phyloP scores from a whole-genome alignment of 2,888 invertebrate species.

The Oscheius myriophilus region DNA sequence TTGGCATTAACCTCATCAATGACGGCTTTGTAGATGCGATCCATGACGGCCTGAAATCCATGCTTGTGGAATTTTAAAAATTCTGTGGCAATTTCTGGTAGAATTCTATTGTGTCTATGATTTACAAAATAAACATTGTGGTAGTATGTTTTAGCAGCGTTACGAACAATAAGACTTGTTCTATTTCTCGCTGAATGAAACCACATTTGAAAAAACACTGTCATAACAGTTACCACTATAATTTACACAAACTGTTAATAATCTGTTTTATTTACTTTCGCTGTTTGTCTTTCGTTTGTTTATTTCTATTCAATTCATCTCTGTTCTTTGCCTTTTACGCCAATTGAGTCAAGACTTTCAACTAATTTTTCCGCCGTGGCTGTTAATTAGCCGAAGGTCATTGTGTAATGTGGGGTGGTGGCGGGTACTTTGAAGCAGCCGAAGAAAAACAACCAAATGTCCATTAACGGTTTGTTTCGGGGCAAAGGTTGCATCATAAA shows the following conservation, averaged over 20 bases:
- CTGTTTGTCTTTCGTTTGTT: too few species aligned
- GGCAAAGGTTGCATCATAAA: too few species aligned
- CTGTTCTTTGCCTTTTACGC: too few species aligned
- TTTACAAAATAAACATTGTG: conserved; percentile 13
- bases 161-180: too few species aligned
- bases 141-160: not conserved
- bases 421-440: not conserved
- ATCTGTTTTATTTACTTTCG: too few species aligned
- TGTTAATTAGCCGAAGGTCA: conserved; percentile 11
- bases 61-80: too few species aligned
- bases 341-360: too few species aligned
- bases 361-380: not conserved
- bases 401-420: conserved; percentile 14
- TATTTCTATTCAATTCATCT: too few species aligned
- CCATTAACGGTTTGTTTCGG: conserved; percentile 1
- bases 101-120: too few species aligned
- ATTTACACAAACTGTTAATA: too few species aligned
- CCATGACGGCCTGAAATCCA: conserved; percentile 85
- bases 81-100: not conserved
- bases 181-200: not conserved
- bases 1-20: conserved; percentile 77
- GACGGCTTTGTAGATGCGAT: conserved; percentile 95
- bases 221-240: too few species aligned
- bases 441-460: not conserved
- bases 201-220: too few species aligned